Conservation (phyloP, 2,113 vertebrate genomes). For the Xerus inauris region DNA sequence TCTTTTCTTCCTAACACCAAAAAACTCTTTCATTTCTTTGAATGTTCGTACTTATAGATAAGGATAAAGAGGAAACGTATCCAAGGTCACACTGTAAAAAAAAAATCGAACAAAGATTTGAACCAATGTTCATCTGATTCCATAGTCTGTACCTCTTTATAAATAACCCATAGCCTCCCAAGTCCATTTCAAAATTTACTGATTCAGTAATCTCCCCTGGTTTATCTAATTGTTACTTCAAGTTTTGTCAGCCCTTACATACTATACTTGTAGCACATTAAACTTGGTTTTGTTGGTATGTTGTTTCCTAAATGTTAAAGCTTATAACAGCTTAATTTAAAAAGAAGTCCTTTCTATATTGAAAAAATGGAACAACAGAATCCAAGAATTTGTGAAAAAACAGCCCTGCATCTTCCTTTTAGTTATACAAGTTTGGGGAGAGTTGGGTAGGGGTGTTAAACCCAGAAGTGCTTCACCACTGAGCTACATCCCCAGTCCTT, state of each 20-base stretch:
- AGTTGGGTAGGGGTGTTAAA: no score
- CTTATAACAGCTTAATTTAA: not conserved
- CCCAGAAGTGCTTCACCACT: no score
- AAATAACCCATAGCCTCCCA: not conserved
- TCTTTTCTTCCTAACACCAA: conserved; percentile 42
- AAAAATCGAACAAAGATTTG: not conserved
- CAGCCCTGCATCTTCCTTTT: not conserved
- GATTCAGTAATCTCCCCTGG: conserved; percentile 23
- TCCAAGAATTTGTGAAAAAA: conserved; percentile 56
- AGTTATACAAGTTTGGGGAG: not conserved
- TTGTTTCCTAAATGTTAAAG: conserved; percentile 32
- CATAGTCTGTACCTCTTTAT: not conserved
- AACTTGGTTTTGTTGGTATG: not conserved
- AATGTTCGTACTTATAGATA: not conserved
- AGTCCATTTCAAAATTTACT: not conserved
- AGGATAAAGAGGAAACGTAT: not conserved
- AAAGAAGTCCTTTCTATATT: not conserved
- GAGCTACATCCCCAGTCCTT: no score
- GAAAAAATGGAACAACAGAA: conserved; percentile 45
- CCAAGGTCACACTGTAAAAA: not conserved
- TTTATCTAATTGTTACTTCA: conserved; percentile 45
- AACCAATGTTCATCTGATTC: conserved; percentile 24
- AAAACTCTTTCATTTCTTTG: conserved; percentile 46
- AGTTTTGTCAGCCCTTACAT: conserved; percentile 35
- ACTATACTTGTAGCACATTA: not conserved